Evolutionary conservation across 2,113 vertebrate species (phyloP), one percentile per base, ranked within the genome.

Genomic region (Leptocoma aspasia): DNA sequence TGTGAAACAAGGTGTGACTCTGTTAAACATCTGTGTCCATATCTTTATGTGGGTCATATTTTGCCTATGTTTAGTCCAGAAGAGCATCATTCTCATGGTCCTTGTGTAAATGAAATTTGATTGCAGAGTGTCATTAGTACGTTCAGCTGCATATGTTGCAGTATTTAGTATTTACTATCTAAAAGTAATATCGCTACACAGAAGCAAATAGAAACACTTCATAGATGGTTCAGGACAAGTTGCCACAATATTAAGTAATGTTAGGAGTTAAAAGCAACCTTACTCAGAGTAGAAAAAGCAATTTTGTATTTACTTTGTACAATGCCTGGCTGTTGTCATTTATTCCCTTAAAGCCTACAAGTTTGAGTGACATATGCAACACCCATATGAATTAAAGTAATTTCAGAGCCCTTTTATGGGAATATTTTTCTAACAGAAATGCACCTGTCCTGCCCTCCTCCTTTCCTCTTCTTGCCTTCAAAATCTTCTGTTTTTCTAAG

Each of bases 111-210:
- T 20, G 23, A 80, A 10, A 24, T 65, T 77, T 73, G 16, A 86
- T 37, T 80, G 18, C 13, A 23, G 16, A 42, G 9, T 37, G 37
- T 15, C 42, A 44, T 49, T 20, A 66, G 2, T 23, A 70, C 27
- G 20, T 41, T 69, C 30, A 91, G 23, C 47, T 75, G 18, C 21
- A 5, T 44, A 27, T 60, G 21, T n/a, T 90, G 7, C 39, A 45
- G 17, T 57, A n/a, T 17, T 75, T 70, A 27, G 11, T 59, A 18
- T 44, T 63, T 79, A 9, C 22, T 73, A 10, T 54, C 35, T 68
- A 39, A 47, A 37, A 47, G 14, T 42, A 42, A 9, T 49, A 49
- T 33, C 0, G 0, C 14, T 57, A 11, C 42, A 59, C 28, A 70
- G 28, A 56, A 83, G 4, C 26, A 90, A 77, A 41, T 17, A 66